Conservation (phyloP, 2,113 vertebrate species). For the Rhinopomastus cyanomelas region DNA sequence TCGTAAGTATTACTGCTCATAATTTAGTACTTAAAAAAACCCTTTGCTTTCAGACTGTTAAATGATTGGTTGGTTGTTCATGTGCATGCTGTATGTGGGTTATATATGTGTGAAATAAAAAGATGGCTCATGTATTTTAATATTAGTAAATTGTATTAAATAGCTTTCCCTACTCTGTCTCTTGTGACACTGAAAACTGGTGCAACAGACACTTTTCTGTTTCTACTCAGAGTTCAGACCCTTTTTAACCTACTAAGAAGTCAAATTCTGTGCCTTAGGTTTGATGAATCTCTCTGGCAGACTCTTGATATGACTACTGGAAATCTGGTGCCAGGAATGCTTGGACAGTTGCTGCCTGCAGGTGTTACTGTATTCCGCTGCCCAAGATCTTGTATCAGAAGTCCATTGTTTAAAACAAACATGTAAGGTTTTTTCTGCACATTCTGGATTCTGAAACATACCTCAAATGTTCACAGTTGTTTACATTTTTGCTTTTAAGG, state of each 20-base stretch:
- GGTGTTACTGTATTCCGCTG: constrained; percentile 85
- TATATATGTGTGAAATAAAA: neutral
- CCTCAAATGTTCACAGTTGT: neutral
- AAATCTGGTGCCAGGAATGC: constrained; percentile 76
- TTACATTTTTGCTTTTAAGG: neutral
- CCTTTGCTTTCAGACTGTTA: neutral
- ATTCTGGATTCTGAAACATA: neutral
- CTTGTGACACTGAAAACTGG: neutral
- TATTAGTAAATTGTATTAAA: neutral
- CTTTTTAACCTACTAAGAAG: neutral
- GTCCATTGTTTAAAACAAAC: constrained; percentile 70
- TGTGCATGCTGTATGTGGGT: neutral
- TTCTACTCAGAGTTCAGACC: neutral
- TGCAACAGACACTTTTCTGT: too few species aligned
- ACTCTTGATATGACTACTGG: constrained; percentile 85
- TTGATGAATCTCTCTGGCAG: constrained; percentile 92
- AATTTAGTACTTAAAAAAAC: neutral
- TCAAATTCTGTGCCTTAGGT: constrained; percentile 70
- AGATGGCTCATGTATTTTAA: neutral
- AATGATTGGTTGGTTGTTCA: neutral
- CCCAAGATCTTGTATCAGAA: constrained; percentile 82
- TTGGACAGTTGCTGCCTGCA: constrained; percentile 79
- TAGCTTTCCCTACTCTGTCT: neutral
- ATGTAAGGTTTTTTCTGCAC: constrained; percentile 73
- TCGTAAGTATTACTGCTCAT: constrained; percentile 78